phyloP scores from a whole-genome alignment of 2,888 invertebrate species.

The Cynaeus angustus region DNA sequence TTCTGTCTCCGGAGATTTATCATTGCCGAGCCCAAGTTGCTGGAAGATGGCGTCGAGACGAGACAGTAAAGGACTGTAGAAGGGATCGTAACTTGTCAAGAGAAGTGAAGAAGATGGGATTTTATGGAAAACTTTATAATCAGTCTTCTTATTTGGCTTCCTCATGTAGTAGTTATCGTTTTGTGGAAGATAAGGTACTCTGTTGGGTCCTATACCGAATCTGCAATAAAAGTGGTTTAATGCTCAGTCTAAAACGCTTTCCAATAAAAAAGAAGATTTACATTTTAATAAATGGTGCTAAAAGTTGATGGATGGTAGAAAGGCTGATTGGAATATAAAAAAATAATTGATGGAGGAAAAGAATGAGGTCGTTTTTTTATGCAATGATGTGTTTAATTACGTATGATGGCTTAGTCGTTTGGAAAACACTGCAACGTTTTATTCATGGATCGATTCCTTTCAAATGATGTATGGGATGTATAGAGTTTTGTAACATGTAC shows the following conservation, averaged over 20 bases:
- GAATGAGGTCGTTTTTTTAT: constrained; percentile 21
- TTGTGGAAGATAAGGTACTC: constrained; percentile 77
- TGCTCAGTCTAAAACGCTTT: not conserved
- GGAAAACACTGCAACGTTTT: constrained; percentile 29
- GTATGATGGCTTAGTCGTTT: constrained; percentile 25
- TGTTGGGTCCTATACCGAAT: constrained; percentile 77
- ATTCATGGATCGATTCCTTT: constrained; percentile 36
- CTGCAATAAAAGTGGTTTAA: constrained; percentile 63
- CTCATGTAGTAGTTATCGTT: constrained; percentile 77
- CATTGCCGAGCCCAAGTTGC: constrained; percentile 77
- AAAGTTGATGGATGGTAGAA: not conserved
- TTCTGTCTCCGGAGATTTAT: constrained; percentile 75
- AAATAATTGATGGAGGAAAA: constrained; percentile 3
- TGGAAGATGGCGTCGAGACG: constrained; percentile 89
- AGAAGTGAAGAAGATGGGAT: constrained; percentile 88
- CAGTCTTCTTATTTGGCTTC: constrained; percentile 74
- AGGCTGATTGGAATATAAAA: constrained; percentile 10
- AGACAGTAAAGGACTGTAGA: constrained; percentile 90
- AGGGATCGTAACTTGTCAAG: constrained; percentile 90
- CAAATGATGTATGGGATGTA: constrained; percentile 22
- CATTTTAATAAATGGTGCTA: constrained; percentile 10
- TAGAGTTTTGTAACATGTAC: constrained; percentile 1
- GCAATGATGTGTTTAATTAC: constrained; percentile 37
- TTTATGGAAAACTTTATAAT: constrained; percentile 90
- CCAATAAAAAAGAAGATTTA: constrained; percentile 9